Evolutionary conservation across 2,888 invertebrate genomes (phyloP).

Genomic region (Mythimna vitellina): DNA sequence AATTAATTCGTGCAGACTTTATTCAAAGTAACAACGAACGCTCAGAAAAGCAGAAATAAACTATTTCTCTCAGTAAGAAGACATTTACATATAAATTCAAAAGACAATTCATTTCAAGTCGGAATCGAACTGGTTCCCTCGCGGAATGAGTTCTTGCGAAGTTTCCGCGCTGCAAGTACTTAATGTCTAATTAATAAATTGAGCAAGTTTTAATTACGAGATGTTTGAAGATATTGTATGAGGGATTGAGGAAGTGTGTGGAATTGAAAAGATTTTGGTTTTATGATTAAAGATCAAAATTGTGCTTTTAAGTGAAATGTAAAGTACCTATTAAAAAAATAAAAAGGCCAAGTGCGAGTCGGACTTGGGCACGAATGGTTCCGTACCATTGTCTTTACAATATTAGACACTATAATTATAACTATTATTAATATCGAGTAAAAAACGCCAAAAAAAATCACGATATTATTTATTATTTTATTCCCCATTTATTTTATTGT

Average conservation of each 20-base stretch:
- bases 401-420: no score
- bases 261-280: conserved; percentile 3
- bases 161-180: conserved; percentile 66
- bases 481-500: no score
- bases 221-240: conserved; percentile 51
- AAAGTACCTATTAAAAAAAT: no score
- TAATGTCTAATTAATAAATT: conserved; percentile 75
- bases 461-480: no score
- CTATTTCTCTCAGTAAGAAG: conserved; percentile 65
- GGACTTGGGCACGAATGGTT: no score
- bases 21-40: conserved; percentile 54
- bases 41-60: conserved; percentile 73
- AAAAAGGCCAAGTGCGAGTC: no score
- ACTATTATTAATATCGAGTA: no score
- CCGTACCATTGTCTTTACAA: no score
- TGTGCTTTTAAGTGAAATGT: background rate
- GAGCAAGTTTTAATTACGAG: conserved; percentile 69
- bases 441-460: no score
- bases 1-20: conserved; percentile 57
- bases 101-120: conserved; percentile 71
- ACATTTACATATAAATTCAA: conserved; percentile 82
- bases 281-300: conserved; percentile 7
- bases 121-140: conserved; percentile 76
- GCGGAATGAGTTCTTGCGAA: conserved; percentile 71
- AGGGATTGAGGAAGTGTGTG: conserved; percentile 40